Base-by-base conservation (phyloP, 2,113 vertebrate species). In the Actinemys pallida region DNA sequence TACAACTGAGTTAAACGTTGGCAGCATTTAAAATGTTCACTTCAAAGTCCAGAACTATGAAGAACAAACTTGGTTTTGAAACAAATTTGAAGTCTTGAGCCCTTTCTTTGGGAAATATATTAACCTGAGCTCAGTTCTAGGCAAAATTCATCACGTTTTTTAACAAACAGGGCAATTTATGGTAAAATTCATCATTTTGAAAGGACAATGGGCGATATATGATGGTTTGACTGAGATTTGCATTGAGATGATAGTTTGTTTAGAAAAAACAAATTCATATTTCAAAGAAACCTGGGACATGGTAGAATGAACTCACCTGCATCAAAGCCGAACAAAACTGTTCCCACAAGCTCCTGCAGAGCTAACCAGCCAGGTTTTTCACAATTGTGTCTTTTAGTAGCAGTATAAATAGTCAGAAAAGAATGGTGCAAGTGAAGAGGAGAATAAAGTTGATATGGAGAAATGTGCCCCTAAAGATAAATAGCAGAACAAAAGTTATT, bases 391-490 rank as follows among this genome's bases (percentile, higher is more conserved):
- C 59, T 75, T 76, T 49, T 78, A 90, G 31, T 39, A 69, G 24
- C 65, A 93, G 91, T 87, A 93, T 87, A 92, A 96, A 91, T 94
- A 5, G 49, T 49, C 50, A 92, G 65, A 92, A 95, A 90, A 83
- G 24, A 95, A 81, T 29, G 91, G 75, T 80, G 59, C 6, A 91
- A 87, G 52, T 78, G 95, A 96, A 96, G 54, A 97, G 69, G 24
- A 96, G 53, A 92, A 19, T 85, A 92, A 90, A 96, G 39, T 19
- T 94, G 81, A 93, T 96, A 81, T 47, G 53, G 76, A 84, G 90
- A 93, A 94, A 94, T 94, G 78, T 87, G 96, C 35, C 65, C 83
- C 88, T 93, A 78, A 97, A 96, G 86, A 97, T 95, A 97, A 96
- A 94, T 94, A 95, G 52, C 49, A 89, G 84, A 83, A 91, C 8